A percentile compares a stretch with the other conserved stretches of the same genome.
Conservation (phyloP, 92 coral and sea anemone genomes). For the Parazoanthus atlanticus region DNA sequence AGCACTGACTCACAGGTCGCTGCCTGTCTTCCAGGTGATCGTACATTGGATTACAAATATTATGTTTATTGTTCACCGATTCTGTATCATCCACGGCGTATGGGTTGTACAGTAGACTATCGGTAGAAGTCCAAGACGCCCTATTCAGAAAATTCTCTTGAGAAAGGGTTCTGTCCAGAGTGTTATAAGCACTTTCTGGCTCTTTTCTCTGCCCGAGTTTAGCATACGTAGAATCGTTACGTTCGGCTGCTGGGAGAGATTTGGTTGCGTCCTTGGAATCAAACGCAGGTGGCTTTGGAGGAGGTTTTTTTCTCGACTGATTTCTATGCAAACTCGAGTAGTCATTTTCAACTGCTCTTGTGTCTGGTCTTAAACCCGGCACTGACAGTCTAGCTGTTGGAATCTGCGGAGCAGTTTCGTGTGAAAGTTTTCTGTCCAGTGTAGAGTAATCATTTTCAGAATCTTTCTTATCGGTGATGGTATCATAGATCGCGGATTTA, state of each 20-base stretch:
- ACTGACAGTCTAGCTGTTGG: neutral
- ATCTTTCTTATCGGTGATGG: conserved; percentile 12
- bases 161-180: conserved; percentile 33
- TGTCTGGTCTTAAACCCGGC: neutral
- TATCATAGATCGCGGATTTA: conserved; percentile 15
- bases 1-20: neutral
- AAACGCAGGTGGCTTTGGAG: neutral
- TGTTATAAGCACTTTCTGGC: conserved; percentile 23
- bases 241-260: neutral
- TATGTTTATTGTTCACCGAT: neutral
- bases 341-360: conserved; percentile 26
- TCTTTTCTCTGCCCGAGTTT: neutral
- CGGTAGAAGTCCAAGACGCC: conserved; percentile 29
- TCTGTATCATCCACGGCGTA: conserved; percentile 38
- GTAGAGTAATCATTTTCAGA: conserved; percentile 26
- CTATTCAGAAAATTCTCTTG: conserved; percentile 38
- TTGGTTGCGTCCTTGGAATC: neutral
- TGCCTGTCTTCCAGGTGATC: neutral
- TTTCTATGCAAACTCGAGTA: conserved; percentile 27
- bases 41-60: conserved; percentile 29
- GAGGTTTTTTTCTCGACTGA: neutral
- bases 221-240: conserved; percentile 9
- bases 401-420: neutral
- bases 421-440: neutral
- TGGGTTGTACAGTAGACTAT: conserved; percentile 29